Base-by-base conservation (phyloP, 2,888 invertebrate genomes). In the Volucella inflata region DNA sequence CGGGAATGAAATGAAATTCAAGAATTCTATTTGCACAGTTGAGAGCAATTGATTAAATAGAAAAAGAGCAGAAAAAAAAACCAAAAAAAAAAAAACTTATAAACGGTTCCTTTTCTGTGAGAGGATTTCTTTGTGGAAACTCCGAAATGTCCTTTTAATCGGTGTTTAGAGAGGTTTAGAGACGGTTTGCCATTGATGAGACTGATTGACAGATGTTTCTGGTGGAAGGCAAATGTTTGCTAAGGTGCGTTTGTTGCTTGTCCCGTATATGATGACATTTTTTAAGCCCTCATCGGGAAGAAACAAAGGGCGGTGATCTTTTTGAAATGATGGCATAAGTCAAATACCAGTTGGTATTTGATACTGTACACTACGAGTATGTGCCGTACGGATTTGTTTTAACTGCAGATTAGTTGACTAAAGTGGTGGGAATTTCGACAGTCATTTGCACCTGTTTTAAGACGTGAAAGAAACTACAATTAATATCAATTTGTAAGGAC, bases 11-110 rank as follows among this genome's bases (percentile, higher is more conserved):
- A 85, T 85, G 85, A 78, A 82, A 87, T 78, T 82, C 50, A 53
- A 87, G 87, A 82, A 70, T 65, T 82, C 87, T 87, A 87, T 87
- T 87, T 87, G 53, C 46, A 82, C 74, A 78, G 82, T 82, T 87
- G 82, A 87, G 81, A 85, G 81, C 87, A 87, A 87, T 82, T 87
- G 87, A 87, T 82, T 78, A 78, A 87, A 87, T 77, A 85, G 46
- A 50, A 50, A 38, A 40, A 59, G 30, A 30, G 30, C 30, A 50
- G 44, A 21, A 30, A 40, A 57, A 48, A 21, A 16, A 59, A 44
- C 16, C 40, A 57, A 64, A 21, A 16, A 59, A 44, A 30, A 46
- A 57, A 64, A 21, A 30, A 57, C 46, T 42, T 46, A n/a, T 55
- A 30, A 30, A 30, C 30, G 30, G 30, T 30, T 30, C 30, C 30